Conservation (phyloP, 2,113 vertebrate genomes). For the Ia io region DNA sequence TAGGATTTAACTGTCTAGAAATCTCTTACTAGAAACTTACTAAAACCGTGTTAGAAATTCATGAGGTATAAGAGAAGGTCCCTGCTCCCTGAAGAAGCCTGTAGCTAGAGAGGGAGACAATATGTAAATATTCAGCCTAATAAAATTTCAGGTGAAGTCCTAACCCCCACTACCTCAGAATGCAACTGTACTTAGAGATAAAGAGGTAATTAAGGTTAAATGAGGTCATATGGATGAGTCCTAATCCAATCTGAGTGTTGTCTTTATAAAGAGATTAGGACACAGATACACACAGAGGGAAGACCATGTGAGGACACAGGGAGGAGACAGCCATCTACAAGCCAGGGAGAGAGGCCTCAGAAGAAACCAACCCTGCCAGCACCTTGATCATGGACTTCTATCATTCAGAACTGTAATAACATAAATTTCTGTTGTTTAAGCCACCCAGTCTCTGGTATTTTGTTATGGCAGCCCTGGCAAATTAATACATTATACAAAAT, state of each 20-base stretch:
- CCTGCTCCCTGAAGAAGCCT: not conserved
- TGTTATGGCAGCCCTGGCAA: not conserved
- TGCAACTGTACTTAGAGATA: not conserved
- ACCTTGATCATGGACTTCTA: not conserved
- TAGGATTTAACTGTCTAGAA: constrained; percentile 19
- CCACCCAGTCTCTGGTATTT: not conserved
- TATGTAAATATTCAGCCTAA: not conserved
- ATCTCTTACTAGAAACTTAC: not conserved
- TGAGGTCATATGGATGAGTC: not conserved
- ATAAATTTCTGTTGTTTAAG: not conserved
- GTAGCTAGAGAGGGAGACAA: not conserved
- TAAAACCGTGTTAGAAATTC: not conserved
- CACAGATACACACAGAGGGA: not conserved
- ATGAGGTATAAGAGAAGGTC: not conserved
- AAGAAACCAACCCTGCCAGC: not conserved
- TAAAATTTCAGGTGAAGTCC: not conserved
- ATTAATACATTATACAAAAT: not conserved
- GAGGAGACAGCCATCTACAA: not conserved
- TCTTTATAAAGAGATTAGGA: not conserved
- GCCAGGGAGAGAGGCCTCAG: not conserved
- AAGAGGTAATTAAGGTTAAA: not conserved
- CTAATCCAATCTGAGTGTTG: not conserved
- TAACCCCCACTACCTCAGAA: not conserved
- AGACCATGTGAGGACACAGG: not conserved
- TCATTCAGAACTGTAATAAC: not conserved